Evolutionary conservation across 92 coral and sea anemone species (phyloP).

Genomic region (Epizoanthus illoricatus): DNA sequence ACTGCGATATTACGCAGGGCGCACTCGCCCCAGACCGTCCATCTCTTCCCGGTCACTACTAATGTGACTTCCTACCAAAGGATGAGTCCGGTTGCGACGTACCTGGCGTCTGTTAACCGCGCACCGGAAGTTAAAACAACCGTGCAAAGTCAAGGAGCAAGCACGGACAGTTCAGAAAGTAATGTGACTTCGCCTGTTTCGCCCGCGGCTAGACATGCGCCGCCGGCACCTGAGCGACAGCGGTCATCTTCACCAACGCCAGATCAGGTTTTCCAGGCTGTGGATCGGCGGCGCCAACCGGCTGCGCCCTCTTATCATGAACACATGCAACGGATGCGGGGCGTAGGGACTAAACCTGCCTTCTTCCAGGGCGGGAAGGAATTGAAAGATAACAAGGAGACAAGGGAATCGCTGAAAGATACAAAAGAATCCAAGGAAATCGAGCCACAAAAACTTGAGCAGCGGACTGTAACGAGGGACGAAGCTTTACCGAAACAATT

Average conservation of each 20-base stretch:
- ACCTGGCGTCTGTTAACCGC: conserved; percentile 62
- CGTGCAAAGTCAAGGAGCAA: conserved; percentile 59
- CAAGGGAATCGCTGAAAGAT: conserved; percentile 19
- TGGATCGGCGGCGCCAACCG: conserved; percentile 96
- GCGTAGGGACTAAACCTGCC: conserved; percentile 62
- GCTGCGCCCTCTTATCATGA: conserved; percentile 99
- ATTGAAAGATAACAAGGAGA: conserved; percentile 42
- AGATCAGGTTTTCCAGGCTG: conserved; percentile 93
- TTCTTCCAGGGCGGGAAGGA: conserved; percentile 68
- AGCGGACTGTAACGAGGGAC: not conserved
- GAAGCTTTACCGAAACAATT: conserved; percentile 45
- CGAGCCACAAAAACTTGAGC: conserved; percentile 19
- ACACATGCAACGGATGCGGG: conserved; percentile 89
- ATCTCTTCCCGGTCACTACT: conserved; percentile 69
- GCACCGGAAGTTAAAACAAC: conserved; percentile 65
- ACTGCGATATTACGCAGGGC: conserved; percentile 90
- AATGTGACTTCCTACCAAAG: conserved; percentile 73
- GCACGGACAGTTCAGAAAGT: conserved; percentile 62
- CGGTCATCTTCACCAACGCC: conserved; percentile 87
- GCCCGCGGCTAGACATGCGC: conserved; percentile 45
- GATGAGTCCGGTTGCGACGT: conserved; percentile 58
- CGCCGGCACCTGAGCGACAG: conserved; percentile 59
- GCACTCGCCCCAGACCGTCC: conserved; percentile 86
- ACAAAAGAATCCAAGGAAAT: conserved; percentile 11
- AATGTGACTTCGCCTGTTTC: conserved; percentile 54